Evolutionary conservation across 2,113 vertebrate species (phyloP).

Genomic region (Stegostoma tigrinum): DNA sequence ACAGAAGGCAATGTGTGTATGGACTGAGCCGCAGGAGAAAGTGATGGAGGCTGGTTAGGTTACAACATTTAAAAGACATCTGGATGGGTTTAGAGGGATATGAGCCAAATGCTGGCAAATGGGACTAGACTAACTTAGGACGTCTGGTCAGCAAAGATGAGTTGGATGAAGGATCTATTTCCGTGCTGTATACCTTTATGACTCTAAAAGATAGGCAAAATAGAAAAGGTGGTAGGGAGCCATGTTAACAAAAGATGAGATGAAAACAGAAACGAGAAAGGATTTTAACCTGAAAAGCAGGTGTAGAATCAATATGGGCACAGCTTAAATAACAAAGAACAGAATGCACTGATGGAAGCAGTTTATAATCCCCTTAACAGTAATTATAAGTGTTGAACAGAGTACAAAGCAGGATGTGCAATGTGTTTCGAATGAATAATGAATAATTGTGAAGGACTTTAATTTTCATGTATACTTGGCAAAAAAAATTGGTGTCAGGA

Average conservation of each 20-base stretch:
- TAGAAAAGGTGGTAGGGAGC: neutral
- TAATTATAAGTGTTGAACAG: neutral
- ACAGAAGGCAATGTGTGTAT: too few species aligned
- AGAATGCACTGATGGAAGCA: neutral
- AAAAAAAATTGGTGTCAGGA: too few species aligned
- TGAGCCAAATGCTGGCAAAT: too few species aligned
- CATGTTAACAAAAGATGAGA: neutral
- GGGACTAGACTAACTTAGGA: too few species aligned
- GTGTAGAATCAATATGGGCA: neutral
- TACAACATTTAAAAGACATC: too few species aligned
- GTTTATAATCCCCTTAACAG: neutral
- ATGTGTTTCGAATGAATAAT: neutral
- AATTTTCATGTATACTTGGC: too few species aligned
- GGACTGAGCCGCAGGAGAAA: too few species aligned
- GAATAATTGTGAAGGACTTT: neutral
- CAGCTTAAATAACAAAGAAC: neutral
- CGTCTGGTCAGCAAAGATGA: too few species aligned
- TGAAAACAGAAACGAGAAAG: neutral
- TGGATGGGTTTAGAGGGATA: too few species aligned
- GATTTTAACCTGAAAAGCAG: neutral
- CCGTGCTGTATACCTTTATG: too few species aligned
- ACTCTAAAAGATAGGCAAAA: neutral
- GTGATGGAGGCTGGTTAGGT: too few species aligned
- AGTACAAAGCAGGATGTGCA: neutral
- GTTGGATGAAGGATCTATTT: too few species aligned